A percentile compares a stretch with the other conserved stretches of the same genome.
Conservation (phyloP, 1,140 invertebrate species). For the Plutomurus gul region DNA sequence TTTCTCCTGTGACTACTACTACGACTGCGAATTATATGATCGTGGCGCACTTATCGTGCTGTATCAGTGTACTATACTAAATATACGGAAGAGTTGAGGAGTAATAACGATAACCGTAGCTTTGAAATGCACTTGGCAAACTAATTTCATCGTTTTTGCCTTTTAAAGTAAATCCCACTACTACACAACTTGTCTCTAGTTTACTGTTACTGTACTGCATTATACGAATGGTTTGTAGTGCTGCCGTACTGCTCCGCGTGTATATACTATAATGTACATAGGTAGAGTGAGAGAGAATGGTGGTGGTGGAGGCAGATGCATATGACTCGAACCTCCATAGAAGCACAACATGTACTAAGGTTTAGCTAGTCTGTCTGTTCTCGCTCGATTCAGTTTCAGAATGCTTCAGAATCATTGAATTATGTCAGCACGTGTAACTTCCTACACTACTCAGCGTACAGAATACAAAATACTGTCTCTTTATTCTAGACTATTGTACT, state of each 20-base stretch:
- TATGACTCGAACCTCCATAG: not conserved
- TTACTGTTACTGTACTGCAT: constrained; percentile 10
- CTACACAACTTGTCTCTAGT: constrained; percentile 18
- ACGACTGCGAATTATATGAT: too few species aligned
- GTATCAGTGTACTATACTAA: not conserved
- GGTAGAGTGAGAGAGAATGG: too few species aligned
- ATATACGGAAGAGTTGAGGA: not conserved
- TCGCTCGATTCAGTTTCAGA: constrained; percentile 28
- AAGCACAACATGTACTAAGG: too few species aligned
- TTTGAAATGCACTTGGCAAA: constrained; percentile 29
- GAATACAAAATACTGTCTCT: constrained; percentile 29
- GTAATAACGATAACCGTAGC: constrained; percentile 23
- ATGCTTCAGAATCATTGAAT: constrained; percentile 28
- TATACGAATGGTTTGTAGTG: not conserved
- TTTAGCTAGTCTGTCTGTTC: constrained; percentile 26
- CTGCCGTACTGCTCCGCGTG: too few species aligned
- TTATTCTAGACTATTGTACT: not conserved
- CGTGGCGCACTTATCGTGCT: not conserved
- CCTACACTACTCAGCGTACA: not conserved
- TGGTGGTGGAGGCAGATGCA: not conserved
- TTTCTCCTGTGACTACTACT: too few species aligned
- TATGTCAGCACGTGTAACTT: constrained; percentile 28
- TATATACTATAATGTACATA: too few species aligned
- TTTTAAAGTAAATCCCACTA: constrained; percentile 27
- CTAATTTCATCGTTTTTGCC: constrained; percentile 29